Evolutionary conservation across 1,140 invertebrate genomes (phyloP).

Genomic region (Homarus americanus): DNA sequence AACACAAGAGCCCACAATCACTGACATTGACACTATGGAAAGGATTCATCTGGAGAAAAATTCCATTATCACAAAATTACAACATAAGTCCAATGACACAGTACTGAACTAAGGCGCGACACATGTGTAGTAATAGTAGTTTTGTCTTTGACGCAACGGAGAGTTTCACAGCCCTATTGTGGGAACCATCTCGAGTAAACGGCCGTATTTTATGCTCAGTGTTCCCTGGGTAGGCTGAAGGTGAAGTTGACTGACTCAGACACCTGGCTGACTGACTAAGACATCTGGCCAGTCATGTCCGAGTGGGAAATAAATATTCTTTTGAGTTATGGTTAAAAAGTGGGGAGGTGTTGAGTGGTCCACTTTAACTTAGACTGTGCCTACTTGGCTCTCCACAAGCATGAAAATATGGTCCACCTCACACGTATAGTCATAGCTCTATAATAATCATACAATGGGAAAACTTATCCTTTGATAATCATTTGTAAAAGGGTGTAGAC

Average conservation of each 20-base stretch:
- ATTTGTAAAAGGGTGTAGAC: no score
- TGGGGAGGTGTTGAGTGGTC: neutral
- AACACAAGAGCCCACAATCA: conserved; percentile 39
- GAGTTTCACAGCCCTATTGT: conserved; percentile 37
- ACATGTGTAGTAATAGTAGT: conserved; percentile 34
- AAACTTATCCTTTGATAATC: neutral
- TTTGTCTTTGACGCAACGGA: conserved; percentile 5
- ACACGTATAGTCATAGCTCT: neutral
- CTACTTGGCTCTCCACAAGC: no score
- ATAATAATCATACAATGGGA: neutral
- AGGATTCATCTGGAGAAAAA: conserved; percentile 26
- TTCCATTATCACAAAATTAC: conserved; percentile 64
- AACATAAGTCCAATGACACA: conserved; percentile 55
- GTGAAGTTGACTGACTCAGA: neutral
- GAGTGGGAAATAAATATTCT: no score
- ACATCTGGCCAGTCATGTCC: no score
- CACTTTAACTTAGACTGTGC: neutral
- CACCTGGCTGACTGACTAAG: no score
- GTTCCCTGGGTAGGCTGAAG: conserved; percentile 14
- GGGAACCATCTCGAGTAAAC: conserved; percentile 43
- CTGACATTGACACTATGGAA: conserved; percentile 42
- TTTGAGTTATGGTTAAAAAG: no score
- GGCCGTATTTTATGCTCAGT: conserved; percentile 8
- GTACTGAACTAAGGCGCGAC: conserved; percentile 59
- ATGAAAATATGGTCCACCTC: neutral